These are phyloP conservation scores for Leuciscus waleckii DNA, from an alignment of 2,797 vertebrate genomes.

Conservation along the genomic window DNA sequence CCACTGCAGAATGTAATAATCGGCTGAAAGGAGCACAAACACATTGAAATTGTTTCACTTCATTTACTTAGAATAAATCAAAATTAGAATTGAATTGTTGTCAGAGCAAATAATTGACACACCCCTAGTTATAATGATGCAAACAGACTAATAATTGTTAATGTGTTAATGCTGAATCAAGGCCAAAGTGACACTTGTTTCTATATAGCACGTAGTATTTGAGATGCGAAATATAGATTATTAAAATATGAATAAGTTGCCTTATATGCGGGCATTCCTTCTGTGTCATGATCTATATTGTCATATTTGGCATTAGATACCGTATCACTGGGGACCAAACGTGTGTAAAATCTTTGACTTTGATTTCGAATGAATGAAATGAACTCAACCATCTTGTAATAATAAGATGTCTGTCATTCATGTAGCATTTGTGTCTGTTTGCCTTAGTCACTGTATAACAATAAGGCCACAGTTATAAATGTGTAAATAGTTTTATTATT, in stretches of 20 bases:
- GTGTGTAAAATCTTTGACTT: background rate
- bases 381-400: background rate
- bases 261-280: background rate
- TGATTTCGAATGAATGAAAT: background rate
- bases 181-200: background rate
- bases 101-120: background rate
- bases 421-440: background rate
- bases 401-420: background rate
- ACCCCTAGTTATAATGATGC: background rate
- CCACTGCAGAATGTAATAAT: background rate
- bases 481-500: slow-evolving; percentile 38
- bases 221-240: background rate
- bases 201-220: background rate
- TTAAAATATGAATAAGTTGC: background rate
- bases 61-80: background rate
- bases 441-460: background rate
- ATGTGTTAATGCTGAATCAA: background rate
- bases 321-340: slow-evolving; percentile 7
- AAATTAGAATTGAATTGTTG: background rate
- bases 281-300: background rate
- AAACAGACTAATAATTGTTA: background rate
- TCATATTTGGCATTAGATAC: background rate
- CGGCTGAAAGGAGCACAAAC: background rate
- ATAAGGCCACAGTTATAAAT: slow-evolving; percentile 5
- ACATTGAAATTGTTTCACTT: background rate